phyloP scores from a whole-genome alignment of 2,888 invertebrate genomes.

The Dysmachus trigonus region DNA sequence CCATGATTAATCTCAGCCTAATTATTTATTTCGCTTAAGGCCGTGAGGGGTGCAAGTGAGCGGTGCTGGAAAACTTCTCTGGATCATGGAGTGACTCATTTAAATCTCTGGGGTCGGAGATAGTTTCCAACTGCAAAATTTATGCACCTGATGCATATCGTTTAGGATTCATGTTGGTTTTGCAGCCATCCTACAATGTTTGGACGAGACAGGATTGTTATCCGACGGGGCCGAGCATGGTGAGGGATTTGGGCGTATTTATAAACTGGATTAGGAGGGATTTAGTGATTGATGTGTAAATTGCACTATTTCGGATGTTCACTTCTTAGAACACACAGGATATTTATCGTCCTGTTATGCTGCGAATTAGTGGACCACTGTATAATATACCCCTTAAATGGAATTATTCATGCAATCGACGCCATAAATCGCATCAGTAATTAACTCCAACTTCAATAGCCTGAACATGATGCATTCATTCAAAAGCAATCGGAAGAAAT shows the following conservation, averaged over 20 bases:
- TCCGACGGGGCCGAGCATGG: neutral
- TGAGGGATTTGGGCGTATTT: neutral
- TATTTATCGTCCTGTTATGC: neutral
- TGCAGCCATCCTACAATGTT: neutral
- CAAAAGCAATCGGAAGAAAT: neutral
- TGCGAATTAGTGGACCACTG: neutral
- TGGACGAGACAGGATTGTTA: neutral
- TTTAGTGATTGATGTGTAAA: neutral
- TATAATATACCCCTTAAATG: neutral
- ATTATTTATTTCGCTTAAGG: conserved; percentile 38
- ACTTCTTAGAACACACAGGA: neutral
- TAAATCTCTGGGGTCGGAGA: neutral
- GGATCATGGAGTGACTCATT: neutral
- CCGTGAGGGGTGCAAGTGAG: too few species aligned
- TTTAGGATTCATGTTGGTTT: neutral
- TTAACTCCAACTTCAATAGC: neutral
- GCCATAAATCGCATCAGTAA: neutral
- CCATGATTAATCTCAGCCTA: conserved; percentile 41
- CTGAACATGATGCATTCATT: neutral
- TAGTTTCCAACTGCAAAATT: neutral
- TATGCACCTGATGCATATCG: neutral
- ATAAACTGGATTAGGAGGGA: neutral
- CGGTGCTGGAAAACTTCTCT: neutral
- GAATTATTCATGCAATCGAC: neutral
- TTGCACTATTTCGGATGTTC: neutral